These are phyloP conservation scores for Callionymus lyra DNA, from an alignment of 2,113 vertebrate genomes.

Conservation along the genomic window DNA sequence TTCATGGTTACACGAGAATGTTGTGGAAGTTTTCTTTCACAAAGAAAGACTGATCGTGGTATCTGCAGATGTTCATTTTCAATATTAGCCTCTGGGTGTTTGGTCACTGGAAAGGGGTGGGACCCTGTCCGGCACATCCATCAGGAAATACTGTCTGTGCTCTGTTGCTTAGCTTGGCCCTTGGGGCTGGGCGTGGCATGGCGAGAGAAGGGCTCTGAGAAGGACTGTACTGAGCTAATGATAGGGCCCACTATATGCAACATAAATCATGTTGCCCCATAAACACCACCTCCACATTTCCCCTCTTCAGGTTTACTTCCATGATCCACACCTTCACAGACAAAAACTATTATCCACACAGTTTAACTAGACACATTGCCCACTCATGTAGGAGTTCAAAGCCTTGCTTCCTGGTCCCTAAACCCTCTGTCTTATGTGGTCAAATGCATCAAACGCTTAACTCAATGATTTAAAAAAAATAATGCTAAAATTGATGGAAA, in stretches of 20 bases:
- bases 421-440: too few relatives aligned
- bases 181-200: conserved; percentile 23
- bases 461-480: too few relatives aligned
- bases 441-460: too few relatives aligned
- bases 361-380: conserved; percentile 1
- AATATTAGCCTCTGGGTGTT: too few relatives aligned
- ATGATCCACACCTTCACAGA: conserved; percentile 7
- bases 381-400: too few relatives aligned
- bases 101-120: conserved; percentile 4
- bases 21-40: too few relatives aligned
- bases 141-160: conserved; percentile 26
- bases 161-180: conserved; percentile 20
- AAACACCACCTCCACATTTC: conserved; percentile 28
- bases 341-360: background rate
- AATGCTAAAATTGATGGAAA: too few relatives aligned
- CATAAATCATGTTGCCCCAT: conserved; percentile 67
- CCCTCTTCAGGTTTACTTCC: conserved; percentile 1
- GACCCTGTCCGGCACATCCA: conserved; percentile 42
- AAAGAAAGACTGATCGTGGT: too few relatives aligned
- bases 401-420: too few relatives aligned
- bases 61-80: too few relatives aligned
- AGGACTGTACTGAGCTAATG: conserved; percentile 53
- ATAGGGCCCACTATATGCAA: conserved; percentile 56
- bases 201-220: conserved; percentile 25
- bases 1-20: too few relatives aligned